Conservation (phyloP, 2,888 invertebrate genomes). For the Caenorhabditis doughertyi region DNA sequence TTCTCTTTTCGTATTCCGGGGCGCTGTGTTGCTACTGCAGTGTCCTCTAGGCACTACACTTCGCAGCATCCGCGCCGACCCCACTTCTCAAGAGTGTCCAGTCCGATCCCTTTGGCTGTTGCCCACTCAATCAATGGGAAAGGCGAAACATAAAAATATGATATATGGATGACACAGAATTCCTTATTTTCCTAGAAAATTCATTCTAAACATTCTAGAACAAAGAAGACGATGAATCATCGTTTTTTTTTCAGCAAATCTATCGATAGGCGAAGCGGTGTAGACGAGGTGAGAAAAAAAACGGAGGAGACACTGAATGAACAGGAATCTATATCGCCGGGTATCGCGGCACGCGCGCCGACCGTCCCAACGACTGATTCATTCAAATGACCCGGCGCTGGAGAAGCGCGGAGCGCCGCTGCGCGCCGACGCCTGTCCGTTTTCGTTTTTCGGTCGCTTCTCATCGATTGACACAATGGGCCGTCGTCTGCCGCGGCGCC, state of each 20-base stretch:
- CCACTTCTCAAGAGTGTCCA: constrained; percentile 63
- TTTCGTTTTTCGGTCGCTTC: constrained; percentile 35
- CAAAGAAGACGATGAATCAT: constrained; percentile 33
- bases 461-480: constrained; percentile 63
- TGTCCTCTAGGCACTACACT: constrained; percentile 49
- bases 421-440: constrained; percentile 58
- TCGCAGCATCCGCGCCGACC: constrained; percentile 28
- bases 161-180: constrained; percentile 17
- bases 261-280: background rate
- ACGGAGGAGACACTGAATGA: constrained; percentile 20
- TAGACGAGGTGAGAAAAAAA: background rate
- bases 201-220: constrained; percentile 10
- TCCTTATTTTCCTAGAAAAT: constrained; percentile 4
- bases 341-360: constrained; percentile 11
- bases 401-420: constrained; percentile 46
- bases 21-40: constrained; percentile 22
- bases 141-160: background rate
- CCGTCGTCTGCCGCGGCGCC: constrained; percentile 34
- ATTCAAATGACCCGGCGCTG: constrained; percentile 50
- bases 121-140: constrained; percentile 31
- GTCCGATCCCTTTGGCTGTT: constrained; percentile 4
- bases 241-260: constrained; percentile 20
- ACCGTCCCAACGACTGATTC: constrained; percentile 31
- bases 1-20: constrained; percentile 18
- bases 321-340: constrained; percentile 20